Base-by-base conservation (phyloP, 2,797 vertebrate species). In the Chloroceryle amazona region DNA sequence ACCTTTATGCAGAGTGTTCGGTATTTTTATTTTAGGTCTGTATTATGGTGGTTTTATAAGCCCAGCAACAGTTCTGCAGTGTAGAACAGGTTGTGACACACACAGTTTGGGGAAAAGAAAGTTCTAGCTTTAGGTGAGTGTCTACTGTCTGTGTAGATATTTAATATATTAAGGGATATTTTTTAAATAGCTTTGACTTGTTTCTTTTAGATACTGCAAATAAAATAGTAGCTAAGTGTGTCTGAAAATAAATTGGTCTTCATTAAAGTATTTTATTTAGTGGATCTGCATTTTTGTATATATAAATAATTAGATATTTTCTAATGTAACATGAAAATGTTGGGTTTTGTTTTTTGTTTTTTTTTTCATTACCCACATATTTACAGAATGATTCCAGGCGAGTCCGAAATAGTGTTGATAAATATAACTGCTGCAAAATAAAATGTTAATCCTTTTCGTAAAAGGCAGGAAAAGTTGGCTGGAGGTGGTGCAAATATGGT, bases 91-190 rank as follows among this genome's bases (percentile, higher is more conserved):
- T 90, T 92, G 62, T 94, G 87, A 74, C 87, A 91, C 74, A 71
- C 29, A 84, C 49, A 90, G 39, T 96, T 97, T 54, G 87, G 61
- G 81, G 79, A 94, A 88, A 95, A 96, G 95, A 97, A 95, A 97
- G 91, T 97, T 97, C 96, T 96, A 96, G 94, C 46, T 95, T 90
- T 90, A 81, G 83, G 47, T 73, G 54, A 67, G 31, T 81, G 88
- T 82, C 71, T 95, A 15, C 29, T 89, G 52, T 31, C 31, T 78
- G 11, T 83, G 23, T 26, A 31, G 42, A 37, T 15, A 54, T 39
- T 21, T 23, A 78, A 28, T 31, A 16, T 62, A 17, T 76, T 71
- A 20, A 13, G 37, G 23, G 35, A 31, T 87, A 29, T 49, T 44
- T 90, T 84, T 61, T 66, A 2, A 65, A 33, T 35, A 74, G 21